A percentile compares a stretch with the other conserved stretches of the same genome.
These are phyloP conservation scores for Cladopsammia gracilis DNA, from an alignment of 64 coral and sea anemone genomes.

Conservation along the genomic window DNA sequence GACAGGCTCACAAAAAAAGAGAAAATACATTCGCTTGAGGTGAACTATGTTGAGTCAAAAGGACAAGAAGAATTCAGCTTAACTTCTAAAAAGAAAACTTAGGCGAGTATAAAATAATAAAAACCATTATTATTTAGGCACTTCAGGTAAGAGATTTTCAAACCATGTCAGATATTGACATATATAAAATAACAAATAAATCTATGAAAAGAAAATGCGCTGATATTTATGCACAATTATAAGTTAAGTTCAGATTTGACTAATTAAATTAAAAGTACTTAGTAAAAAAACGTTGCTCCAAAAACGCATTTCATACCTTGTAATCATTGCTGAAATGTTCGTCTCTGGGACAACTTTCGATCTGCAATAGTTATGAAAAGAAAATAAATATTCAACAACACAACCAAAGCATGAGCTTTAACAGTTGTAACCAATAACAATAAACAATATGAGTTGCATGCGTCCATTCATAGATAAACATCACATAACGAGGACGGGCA, in stretches of 20 bases:
- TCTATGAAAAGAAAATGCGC: not conserved
- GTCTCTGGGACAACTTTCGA: constrained; percentile 91
- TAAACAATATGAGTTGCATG: too few relatives aligned
- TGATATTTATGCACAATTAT: too few relatives aligned
- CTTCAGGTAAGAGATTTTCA: not conserved
- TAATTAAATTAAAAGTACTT: too few relatives aligned
- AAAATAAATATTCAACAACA: not conserved
- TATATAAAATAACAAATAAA: not conserved
- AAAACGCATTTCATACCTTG: constrained; percentile 64
- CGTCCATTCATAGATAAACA: too few relatives aligned
- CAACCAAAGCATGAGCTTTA: too few relatives aligned
- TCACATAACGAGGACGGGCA: too few relatives aligned
- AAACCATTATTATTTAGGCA: not conserved
- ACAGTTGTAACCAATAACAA: too few relatives aligned
- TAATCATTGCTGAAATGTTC: constrained; percentile 98
- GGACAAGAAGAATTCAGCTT: not conserved
- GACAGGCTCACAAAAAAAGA: not conserved
- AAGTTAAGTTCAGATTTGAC: too few relatives aligned
- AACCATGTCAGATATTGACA: too few relatives aligned
- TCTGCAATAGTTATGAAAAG: constrained; percentile 40
- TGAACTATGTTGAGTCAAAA: not conserved
- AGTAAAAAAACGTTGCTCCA: too few relatives aligned
- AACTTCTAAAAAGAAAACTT: not conserved
- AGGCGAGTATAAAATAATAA: not conserved
- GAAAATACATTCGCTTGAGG: not conserved